These are phyloP conservation scores for Rhinophrynus dorsalis DNA, from an alignment of 2,797 vertebrate genomes.

Conservation along the genomic window DNA sequence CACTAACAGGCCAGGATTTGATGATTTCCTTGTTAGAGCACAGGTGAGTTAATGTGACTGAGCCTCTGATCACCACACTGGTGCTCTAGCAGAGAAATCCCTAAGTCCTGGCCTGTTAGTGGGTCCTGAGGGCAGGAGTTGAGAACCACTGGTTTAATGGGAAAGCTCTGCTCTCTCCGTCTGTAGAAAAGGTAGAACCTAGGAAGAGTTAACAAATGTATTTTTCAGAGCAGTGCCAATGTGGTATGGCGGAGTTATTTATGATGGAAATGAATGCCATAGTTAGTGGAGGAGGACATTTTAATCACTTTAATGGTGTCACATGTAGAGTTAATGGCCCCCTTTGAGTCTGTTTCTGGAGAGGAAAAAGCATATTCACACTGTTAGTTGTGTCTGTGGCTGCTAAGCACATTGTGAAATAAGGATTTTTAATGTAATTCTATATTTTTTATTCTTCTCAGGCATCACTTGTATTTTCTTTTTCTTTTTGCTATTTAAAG, in stretches of 20 bases:
- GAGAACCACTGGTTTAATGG: conserved; percentile 32
- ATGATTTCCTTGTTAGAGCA: no score
- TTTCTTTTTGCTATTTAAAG: neutral
- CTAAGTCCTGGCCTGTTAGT: no score
- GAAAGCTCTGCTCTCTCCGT: conserved; percentile 28
- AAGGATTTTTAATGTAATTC: conserved; percentile 13
- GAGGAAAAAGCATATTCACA: conserved; percentile 37
- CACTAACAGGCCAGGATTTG: no score
- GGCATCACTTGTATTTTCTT: neutral
- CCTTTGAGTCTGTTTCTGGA: conserved; percentile 54
- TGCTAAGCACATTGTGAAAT: conserved; percentile 42
- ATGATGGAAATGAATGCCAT: conserved; percentile 59
- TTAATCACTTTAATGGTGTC: conserved; percentile 63
- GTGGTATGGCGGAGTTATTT: conserved; percentile 53
- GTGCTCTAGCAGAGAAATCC: no score
- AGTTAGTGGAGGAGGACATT: conserved; percentile 60
- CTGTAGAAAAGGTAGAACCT: conserved; percentile 56
- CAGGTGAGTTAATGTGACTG: no score
- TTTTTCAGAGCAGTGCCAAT: conserved; percentile 55
- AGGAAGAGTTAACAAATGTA: conserved; percentile 55
- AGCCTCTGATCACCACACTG: no score
- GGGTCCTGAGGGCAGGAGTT: no score
- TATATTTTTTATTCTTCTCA: neutral
- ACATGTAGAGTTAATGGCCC: conserved; percentile 59
- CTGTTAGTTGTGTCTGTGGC: conserved; percentile 44